Conservation (phyloP, 2,113 vertebrate species). For the Platycercus adscitus region DNA sequence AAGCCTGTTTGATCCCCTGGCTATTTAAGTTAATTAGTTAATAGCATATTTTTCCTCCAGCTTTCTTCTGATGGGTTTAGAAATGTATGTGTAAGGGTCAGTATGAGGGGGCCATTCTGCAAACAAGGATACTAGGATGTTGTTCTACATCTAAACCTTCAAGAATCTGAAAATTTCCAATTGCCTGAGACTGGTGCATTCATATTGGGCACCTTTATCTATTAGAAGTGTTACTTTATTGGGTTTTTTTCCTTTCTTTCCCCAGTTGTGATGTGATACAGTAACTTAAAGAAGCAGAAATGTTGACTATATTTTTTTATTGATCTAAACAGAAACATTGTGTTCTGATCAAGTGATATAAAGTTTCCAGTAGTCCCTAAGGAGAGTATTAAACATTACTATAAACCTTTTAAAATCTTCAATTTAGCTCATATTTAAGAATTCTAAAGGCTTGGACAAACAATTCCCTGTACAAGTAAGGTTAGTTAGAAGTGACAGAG, state of each 20-base stretch:
- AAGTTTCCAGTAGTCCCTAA: neutral
- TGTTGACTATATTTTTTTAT: neutral
- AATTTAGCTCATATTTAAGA: neutral
- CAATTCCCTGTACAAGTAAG: neutral
- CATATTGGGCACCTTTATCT: neutral
- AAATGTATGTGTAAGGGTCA: neutral
- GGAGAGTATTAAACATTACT: neutral
- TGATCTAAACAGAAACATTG: neutral
- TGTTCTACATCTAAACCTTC: neutral
- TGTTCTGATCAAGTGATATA: neutral
- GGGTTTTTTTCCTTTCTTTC: neutral
- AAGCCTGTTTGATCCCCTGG: slow-evolving; percentile 23
- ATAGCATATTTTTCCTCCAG: slow-evolving; percentile 23
- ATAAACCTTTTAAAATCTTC: neutral
- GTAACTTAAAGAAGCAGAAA: neutral
- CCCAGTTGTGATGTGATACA: neutral
- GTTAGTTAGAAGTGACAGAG: neutral
- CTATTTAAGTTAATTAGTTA: slow-evolving; percentile 58
- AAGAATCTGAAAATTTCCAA: neutral
- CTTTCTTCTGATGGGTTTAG: slow-evolving; percentile 18
- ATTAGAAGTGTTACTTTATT: neutral
- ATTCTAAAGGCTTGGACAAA: neutral
- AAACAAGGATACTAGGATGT: neutral
- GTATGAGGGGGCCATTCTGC: neutral
- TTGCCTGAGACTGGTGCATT: neutral